Evolutionary conservation across 2,113 vertebrate genomes (phyloP).

Genomic region (Hymenochirus boettgeri): DNA sequence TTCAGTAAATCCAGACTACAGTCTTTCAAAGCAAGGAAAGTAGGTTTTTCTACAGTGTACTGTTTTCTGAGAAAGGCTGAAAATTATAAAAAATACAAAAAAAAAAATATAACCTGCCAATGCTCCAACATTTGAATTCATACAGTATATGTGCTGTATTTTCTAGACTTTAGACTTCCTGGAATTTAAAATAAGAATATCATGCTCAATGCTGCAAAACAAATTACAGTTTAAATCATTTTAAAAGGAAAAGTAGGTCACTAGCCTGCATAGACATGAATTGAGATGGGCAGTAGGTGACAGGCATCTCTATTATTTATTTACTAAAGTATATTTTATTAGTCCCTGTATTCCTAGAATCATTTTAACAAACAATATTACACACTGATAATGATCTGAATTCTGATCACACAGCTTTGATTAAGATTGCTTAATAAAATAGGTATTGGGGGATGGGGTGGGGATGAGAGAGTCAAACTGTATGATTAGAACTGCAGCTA

Average conservation of each 20-base stretch:
- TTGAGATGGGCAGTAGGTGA: slow-evolving; percentile 2
- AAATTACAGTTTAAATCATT: neutral
- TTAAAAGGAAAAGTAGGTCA: slow-evolving; percentile 3
- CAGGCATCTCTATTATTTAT: slow-evolving; percentile 1
- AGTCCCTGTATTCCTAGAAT: too few relatives aligned
- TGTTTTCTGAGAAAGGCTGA: too few relatives aligned
- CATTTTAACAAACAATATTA: too few relatives aligned
- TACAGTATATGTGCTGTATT: too few relatives aligned
- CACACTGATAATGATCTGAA: neutral
- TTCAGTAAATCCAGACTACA: too few relatives aligned
- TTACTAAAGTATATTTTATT: neutral
- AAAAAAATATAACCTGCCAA: too few relatives aligned
- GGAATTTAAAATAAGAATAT: neutral
- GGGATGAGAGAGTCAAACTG: neutral
- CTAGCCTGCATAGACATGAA: neutral
- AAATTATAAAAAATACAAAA: too few relatives aligned
- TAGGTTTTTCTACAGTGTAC: too few relatives aligned
- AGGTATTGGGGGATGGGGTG: neutral
- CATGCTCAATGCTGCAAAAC: neutral
- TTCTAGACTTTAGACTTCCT: neutral
- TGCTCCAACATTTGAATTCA: too few relatives aligned
- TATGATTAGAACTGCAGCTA: neutral
- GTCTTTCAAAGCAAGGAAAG: too few relatives aligned
- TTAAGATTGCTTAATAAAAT: neutral
- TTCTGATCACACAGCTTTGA: neutral